phyloP scores from a whole-genome alignment of 2,888 invertebrate species.

The Lysandra bellargus region DNA sequence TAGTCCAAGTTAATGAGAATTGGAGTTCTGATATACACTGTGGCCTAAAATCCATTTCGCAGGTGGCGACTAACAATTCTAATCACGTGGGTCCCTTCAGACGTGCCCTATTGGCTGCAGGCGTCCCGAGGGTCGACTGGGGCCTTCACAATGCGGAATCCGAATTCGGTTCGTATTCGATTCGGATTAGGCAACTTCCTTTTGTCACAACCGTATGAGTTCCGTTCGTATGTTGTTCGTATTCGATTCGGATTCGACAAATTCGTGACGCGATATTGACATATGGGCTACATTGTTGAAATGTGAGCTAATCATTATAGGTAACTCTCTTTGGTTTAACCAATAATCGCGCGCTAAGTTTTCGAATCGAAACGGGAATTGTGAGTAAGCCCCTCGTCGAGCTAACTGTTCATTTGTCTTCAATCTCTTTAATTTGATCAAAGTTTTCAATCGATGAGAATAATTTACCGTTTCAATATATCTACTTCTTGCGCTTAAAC shows the following conservation, averaged over 20 bases:
- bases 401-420: constrained; percentile 5
- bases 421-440: neutral
- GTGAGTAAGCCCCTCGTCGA: neutral
- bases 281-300: too few species aligned
- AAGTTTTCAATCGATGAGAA: neutral
- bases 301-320: too few species aligned
- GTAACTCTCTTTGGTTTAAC: too few species aligned
- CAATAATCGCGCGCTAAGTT: neutral
- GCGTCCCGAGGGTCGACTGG: neutral
- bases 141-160: neutral
- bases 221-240: too few species aligned
- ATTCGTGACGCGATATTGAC: too few species aligned
- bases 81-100: constrained; percentile 17
- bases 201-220: too few species aligned
- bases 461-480: neutral
- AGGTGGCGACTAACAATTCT: constrained; percentile 4
- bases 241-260: too few species aligned
- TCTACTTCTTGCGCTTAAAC: neutral
- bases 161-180: neutral
- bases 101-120: constrained; percentile 8
- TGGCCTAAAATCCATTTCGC: neutral
- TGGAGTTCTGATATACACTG: neutral
- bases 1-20: too few species aligned
- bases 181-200: neutral
- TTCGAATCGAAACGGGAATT: neutral